Base-by-base conservation (phyloP, 1,140 invertebrate species). In the Sycophila sp. region DNA sequence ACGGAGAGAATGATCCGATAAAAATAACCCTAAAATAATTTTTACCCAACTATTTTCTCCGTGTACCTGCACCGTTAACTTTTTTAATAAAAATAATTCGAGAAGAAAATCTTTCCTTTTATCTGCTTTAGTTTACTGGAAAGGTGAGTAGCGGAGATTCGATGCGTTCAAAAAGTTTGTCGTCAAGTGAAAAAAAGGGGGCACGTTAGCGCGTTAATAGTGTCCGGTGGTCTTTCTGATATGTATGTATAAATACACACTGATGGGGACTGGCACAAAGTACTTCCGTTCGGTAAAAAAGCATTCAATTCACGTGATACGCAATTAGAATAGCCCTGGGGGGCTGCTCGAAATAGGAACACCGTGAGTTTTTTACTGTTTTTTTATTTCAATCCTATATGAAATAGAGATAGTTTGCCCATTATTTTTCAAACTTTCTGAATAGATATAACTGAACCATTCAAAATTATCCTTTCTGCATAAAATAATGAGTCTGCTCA, bases 71-170 rank as follows among this genome's bases (percentile, higher is more conserved):
- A 26, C n/a, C n/a, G 34, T 19, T 8, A 62, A 62, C 38, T 62
- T 62, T 34, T 63, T 63, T 49, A 63, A 63, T 63, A 63, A 49
- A 63, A 63, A 49, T 45, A n/a, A 11, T 22, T 40, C n/a, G n/a
- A 22, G n/a, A n/a, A n/a, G n/a, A n/a, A n/a, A 34, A 58, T 22
- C 34, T 38, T 58, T 40, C 45, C 15, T 42, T 42, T 42, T 13
- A 36, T 36, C 40, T 42, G 4, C n/a, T 42, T 42, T 42, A 42
- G 11, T 42, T 42, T 15, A 42, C n/a, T 42, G 10, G 40, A 15
- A 15, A 15, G 15, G n/a, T 4, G 15, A 42, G 40, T 8, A 42
- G 5, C 13, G 4, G 11, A 15, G 4, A 15, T 36, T 36, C 34
- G 34, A 36, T 7, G 5, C 13, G n/a, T n/a, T n/a, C n/a, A n/a